Base-by-base conservation (phyloP, 2,888 invertebrate genomes). In the Thysanoteuthis rhombus region DNA sequence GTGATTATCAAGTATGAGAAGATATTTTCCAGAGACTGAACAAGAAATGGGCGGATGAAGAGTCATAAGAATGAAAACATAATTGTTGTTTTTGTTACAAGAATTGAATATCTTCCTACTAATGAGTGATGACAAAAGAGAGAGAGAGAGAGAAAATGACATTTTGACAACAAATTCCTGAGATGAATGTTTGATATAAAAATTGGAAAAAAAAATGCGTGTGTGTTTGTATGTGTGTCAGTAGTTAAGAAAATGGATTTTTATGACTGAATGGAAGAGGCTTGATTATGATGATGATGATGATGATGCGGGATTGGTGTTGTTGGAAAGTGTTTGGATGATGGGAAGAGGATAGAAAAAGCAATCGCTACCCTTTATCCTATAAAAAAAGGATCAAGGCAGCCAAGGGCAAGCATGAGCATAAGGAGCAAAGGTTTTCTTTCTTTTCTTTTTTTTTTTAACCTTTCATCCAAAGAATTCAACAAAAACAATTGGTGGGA, bases 111-210 rank as follows among this genome's bases (percentile, higher is more conserved):
- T 75, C n/a, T 75, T 75, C 25, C 75, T 75, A 75, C 16, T 75
- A 75, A n/a, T 75, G 12, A 75, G 75, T n/a, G n/a, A 75, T 3
- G 16, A n/a, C 10, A 25, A 58, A 10, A 58, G 58, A 58, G 58
- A 58, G 75, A 75, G n/a, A n/a, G n/a, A 75, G n/a, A 75, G 75
- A 75, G 75, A 75, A 12, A n/a, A n/a, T 75, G n/a, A n/a, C 19
- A 75, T 75, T 75, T n/a, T 75, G 75, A 75, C 75, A 75, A 75
- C 75, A 75, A 75, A 75, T 75, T 75, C 75, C 75, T 75, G 75
- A 75, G 75, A 75, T 75, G 75, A 75, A 75, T 75, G 75, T n/a
- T 75, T 75, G 75, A 75, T 75, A 75, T 75, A 75, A 75, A 75
- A 75, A n/a, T 75, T 75, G 10, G 4, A 19, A n/a, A 75, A n/a